Evolutionary conservation across 2,888 invertebrate genomes (phyloP), one percentile per base, ranked within the genome.

Genomic region (Aphodius granarius): DNA sequence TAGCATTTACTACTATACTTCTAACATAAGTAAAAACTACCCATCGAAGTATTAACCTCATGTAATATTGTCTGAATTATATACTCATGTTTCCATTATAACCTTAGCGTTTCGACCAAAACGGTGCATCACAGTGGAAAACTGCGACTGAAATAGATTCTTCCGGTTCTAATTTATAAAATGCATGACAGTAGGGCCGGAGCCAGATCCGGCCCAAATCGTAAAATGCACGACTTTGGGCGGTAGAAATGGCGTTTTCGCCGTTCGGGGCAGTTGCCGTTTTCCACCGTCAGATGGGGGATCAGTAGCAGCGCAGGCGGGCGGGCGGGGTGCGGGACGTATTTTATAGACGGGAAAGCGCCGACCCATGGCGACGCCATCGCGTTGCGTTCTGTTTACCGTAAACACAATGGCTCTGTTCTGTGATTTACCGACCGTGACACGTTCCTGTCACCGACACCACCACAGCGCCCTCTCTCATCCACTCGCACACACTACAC

Each of bases 361-460:
- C 75, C 79, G 79, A 79, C 78, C 80, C 80, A 78, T 80, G 76
- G 78, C 79, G 79, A 76, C 79, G 80, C 80, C 79, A 79, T 79
- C 77, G 78, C 79, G 68, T 16, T 79, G 78, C 78, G 78, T 79
- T 78, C 79, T 79, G 79, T 78, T 79, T 79, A 78, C 79, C 79
- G 78, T 79, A 78, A 79, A 79, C 78, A 79, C 79, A 80, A 79
- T 79, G 78, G 79, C 78, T 78, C 78, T 78, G 78, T 75, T 78
- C 76, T 77, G 77, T 81, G 80, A 80, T 81, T 81, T 81, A 81
- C 81, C 80, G 81, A 81, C 76, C 81, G 80, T 81, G 80, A 81
- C 81, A 79, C 77, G 77, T 78, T 81, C 78, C 80, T 81, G 81
- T 81, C 81, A 80, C 81, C 81, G 79, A 80, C 81, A 80, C 81